Evolutionary conservation across 2,888 invertebrate species (phyloP).

Genomic region (Meloe dianella): DNA sequence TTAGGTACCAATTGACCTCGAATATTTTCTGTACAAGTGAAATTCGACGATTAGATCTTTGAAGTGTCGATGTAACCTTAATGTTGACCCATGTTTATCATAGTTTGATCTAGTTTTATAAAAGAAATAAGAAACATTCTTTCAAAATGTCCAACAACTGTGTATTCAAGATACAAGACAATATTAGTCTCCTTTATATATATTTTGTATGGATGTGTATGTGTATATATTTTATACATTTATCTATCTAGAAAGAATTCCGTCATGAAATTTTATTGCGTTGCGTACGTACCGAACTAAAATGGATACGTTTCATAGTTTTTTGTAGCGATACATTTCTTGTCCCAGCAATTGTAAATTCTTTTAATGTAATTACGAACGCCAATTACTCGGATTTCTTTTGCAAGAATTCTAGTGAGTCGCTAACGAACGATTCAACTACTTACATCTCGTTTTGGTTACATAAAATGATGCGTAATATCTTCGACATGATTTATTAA

Average conservation of each 20-base stretch:
- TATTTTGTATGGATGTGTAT: constrained; percentile 24
- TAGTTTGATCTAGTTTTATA: constrained; percentile 27
- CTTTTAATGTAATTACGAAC: constrained; percentile 43
- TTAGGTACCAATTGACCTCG: constrained; percentile 1
- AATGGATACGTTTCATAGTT: constrained; percentile 40
- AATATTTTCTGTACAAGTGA: constrained; percentile 20
- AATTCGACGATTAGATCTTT: constrained; percentile 28
- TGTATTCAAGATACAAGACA: constrained; percentile 17
- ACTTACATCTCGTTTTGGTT: constrained; percentile 14
- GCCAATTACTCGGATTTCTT: constrained; percentile 42
- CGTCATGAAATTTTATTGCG: constrained; percentile 46
- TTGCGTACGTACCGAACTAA: constrained; percentile 42
- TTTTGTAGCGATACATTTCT: constrained; percentile 41
- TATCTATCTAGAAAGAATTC: constrained; percentile 45
- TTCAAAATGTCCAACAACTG: constrained; percentile 40
- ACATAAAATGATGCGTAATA: constrained; percentile 8
- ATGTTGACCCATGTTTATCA: constrained; percentile 29
- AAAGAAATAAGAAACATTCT: constrained; percentile 33
- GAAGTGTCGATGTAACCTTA: constrained; percentile 34
- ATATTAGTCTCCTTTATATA: constrained; percentile 5
- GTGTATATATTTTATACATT: constrained; percentile 41
- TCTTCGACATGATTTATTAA: constrained; percentile 6
- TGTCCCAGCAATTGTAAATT: constrained; percentile 39
- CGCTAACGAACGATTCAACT: constrained; percentile 23
- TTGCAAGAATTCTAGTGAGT: constrained; percentile 33